These are phyloP conservation scores for Rhinichthys osculus DNA, from an alignment of 2,797 vertebrate genomes.

Conservation along the genomic window DNA sequence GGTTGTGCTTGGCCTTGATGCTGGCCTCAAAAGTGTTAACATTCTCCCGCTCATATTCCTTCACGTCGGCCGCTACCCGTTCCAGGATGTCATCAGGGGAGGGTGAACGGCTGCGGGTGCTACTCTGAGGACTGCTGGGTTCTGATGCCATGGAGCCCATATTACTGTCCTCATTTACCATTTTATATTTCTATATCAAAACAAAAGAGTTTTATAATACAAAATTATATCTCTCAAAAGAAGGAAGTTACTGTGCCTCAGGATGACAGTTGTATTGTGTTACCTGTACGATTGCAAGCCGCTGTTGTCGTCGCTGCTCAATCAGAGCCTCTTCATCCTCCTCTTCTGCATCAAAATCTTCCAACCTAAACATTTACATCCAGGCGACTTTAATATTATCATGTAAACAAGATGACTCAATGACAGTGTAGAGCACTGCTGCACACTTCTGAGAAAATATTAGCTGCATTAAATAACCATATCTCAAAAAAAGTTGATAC, in stretches of 20 bases:
- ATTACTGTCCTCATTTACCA: slow-evolving; percentile 89
- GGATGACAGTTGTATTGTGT: neutral
- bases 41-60: slow-evolving; percentile 96
- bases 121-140: slow-evolving; percentile 96
- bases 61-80: slow-evolving; percentile 94
- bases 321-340: slow-evolving; percentile 97
- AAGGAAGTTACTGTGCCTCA: neutral
- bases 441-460: neutral
- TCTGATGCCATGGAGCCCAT: slow-evolving; percentile 87
- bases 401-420: neutral
- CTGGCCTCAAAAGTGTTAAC: slow-evolving; percentile 95
- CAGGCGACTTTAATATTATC: neutral
- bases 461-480: neutral
- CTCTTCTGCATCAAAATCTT: slow-evolving; percentile 97
- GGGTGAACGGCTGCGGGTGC: slow-evolving; percentile 91
- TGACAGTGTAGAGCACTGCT: neutral
- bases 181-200: slow-evolving; percentile 88
- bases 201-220: neutral
- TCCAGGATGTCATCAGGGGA: slow-evolving; percentile 96
- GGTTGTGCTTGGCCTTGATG: slow-evolving; percentile 97
- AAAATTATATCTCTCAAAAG: neutral
- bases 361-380: slow-evolving; percentile 78
- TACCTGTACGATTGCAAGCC: slow-evolving; percentile 96
- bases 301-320: slow-evolving; percentile 91
- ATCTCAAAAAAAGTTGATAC: neutral